Evolutionary conservation across 2,888 invertebrate genomes (phyloP).

Genomic region (Platycheirus albimanus): DNA sequence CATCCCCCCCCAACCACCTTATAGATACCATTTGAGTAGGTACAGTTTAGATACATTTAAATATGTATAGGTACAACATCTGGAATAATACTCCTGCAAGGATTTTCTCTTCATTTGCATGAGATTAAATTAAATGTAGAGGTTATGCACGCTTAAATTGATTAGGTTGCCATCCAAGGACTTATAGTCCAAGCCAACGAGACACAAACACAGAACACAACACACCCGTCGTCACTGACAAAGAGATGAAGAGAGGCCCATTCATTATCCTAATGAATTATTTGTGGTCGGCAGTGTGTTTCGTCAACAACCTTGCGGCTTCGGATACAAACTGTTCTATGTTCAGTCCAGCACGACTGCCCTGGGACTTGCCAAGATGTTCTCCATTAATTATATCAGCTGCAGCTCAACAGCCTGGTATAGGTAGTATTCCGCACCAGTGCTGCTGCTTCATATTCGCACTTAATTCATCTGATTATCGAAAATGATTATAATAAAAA

Average conservation of each 20-base stretch:
- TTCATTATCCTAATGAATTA: constrained; percentile 72
- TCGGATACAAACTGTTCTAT: not conserved
- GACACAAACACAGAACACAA: not conserved
- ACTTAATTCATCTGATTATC: constrained; percentile 64
- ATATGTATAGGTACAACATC: no score
- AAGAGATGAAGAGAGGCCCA: constrained; percentile 18
- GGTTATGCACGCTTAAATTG: constrained; percentile 54
- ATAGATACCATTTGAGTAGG: no score
- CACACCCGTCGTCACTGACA: constrained; percentile 18
- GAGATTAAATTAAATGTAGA: constrained; percentile 27
- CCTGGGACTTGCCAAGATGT: constrained; percentile 49
- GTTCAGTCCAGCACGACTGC: constrained; percentile 34
- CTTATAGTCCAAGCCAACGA: constrained; percentile 31
- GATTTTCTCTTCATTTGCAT: constrained; percentile 31
- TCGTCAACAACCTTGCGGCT: constrained; percentile 50
- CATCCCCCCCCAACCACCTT: no score
- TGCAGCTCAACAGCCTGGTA: constrained; percentile 21
- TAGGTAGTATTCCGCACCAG: constrained; percentile 9
- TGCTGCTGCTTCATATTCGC: constrained; percentile 14
- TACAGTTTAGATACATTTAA: no score
- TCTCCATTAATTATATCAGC: constrained; percentile 64
- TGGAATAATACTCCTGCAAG: constrained; percentile 9
- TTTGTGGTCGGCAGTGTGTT: constrained; percentile 54
- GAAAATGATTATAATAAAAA: constrained; percentile 63
- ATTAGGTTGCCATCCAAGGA: constrained; percentile 50